These are phyloP conservation scores for Seriola dumerili DNA, from an alignment of 2,113 vertebrate species.

Conservation along the genomic window DNA sequence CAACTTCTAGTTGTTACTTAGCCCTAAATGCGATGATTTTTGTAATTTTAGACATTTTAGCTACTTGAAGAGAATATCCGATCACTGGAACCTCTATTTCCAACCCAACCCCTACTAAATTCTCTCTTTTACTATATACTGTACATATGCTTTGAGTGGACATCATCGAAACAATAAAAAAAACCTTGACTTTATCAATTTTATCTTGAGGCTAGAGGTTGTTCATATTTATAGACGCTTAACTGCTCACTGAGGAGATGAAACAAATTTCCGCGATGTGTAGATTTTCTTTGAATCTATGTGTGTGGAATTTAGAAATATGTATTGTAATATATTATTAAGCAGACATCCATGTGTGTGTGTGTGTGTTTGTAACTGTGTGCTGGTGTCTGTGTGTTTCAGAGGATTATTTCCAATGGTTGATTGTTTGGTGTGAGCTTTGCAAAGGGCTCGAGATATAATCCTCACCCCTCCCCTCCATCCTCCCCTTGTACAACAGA, in stretches of 20 bases:
- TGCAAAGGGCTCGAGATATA: constrained; percentile 81
- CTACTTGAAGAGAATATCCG: too few relatives aligned
- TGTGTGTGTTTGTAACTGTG: constrained; percentile 45
- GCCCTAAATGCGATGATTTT: background rate
- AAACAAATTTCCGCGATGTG: background rate
- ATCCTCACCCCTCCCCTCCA: constrained; percentile 62
- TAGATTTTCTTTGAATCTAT: background rate
- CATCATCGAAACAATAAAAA: too few relatives aligned
- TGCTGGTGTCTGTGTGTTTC: constrained; percentile 57
- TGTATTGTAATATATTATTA: background rate
- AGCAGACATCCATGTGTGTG: background rate
- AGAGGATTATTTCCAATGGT: constrained; percentile 79
- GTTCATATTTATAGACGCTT: background rate
- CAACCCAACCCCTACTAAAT: too few relatives aligned
- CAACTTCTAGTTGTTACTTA: too few relatives aligned
- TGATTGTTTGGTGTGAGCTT: constrained; percentile 86
- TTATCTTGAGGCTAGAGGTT: background rate
- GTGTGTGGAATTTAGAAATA: too few relatives aligned
- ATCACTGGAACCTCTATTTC: too few relatives aligned
- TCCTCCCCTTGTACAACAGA: constrained; percentile 25
- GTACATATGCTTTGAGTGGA: too few relatives aligned
- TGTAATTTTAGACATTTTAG: too few relatives aligned
- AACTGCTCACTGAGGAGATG: background rate
- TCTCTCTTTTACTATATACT: too few relatives aligned
- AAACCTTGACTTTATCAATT: background rate